Conservation (phyloP, 2,113 vertebrate species). For the Progne subis region DNA sequence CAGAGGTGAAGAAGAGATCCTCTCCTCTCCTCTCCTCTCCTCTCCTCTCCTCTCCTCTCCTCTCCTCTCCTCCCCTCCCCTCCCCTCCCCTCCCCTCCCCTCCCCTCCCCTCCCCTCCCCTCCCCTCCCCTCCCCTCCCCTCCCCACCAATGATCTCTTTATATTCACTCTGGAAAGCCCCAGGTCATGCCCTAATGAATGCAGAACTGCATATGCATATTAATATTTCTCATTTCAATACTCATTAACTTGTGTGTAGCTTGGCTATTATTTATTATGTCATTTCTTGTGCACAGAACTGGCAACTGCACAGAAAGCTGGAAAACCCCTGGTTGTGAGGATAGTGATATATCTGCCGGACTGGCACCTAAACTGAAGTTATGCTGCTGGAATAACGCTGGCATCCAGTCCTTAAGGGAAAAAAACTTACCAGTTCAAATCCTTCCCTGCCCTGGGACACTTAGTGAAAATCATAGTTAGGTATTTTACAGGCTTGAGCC, state of each 20-base stretch:
- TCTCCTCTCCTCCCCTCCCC: no score
- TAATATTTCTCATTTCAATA: neutral
- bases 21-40: no score
- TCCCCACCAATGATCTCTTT: neutral
- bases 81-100: neutral
- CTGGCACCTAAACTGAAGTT: neutral
- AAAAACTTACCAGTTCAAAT: neutral
- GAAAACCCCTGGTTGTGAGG: accelerated
- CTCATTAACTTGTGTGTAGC: neutral
- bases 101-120: neutral
- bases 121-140: neutral
- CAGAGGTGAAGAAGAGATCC: neutral
- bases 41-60: neutral
- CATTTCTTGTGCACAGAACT: neutral
- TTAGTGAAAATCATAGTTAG: neutral
- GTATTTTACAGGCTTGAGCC: neutral
- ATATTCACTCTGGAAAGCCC: neutral
- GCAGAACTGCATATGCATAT: neutral
- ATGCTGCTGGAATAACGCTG: neutral
- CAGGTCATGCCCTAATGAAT: neutral
- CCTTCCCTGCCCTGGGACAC: neutral
- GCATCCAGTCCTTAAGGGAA: neutral
- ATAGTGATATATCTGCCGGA: accelerated
- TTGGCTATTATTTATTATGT: accelerated
- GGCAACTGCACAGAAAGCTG: neutral